Evolutionary conservation across 2,113 vertebrate species (phyloP), one percentile per base, ranked within the genome.

Genomic region (Rhabdomys dilectus): DNA sequence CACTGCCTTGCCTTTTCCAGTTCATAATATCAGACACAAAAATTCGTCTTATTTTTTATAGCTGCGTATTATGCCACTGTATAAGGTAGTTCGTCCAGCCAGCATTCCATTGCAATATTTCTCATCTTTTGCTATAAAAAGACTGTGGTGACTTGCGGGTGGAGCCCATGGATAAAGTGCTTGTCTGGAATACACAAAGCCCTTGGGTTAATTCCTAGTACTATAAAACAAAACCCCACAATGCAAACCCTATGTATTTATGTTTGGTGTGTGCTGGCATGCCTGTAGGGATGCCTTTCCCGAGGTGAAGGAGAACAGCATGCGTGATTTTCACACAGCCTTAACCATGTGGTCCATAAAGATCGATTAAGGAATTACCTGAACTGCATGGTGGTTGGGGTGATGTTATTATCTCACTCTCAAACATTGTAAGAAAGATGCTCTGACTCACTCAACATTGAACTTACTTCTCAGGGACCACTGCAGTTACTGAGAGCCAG

Each of bases 1-100:
- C 2, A 7, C 53, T 73, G 24, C 70, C 73, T 87, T 91, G n/a
- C 62, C 64, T 92, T 92, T 92, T 68, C 45, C 4, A 75, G 31
- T 94, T 94, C 13, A 51, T 78, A 76, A 64, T 26, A 39, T 93
- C n/a, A 92, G 75, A 90, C 53, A 88, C 60, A 92, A 24, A 16
- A 31, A 11, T 45, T 21, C 42, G 77, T 19, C 29, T 85, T n/a
- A n/a, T 78, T 62, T 89, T 97, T 89, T 21, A 51, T 0, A 62
- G 45, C 22, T 94, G 31, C 5, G 36, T 48, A 4, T 39, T 86
- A 86, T 89, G 39, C 24, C 58, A 66, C 36, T 3, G 2, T 29
- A 42, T 76, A 53, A 11, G 2, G 34, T 75, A 1, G 5, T 80
- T 82, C 60, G 76, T 84, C 89, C 36, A 89, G 7, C 21, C 16